Evolutionary conservation across 2,113 vertebrate genomes (phyloP), one percentile per base, ranked within the genome.

Genomic region (Crotophaga sulcirostris): DNA sequence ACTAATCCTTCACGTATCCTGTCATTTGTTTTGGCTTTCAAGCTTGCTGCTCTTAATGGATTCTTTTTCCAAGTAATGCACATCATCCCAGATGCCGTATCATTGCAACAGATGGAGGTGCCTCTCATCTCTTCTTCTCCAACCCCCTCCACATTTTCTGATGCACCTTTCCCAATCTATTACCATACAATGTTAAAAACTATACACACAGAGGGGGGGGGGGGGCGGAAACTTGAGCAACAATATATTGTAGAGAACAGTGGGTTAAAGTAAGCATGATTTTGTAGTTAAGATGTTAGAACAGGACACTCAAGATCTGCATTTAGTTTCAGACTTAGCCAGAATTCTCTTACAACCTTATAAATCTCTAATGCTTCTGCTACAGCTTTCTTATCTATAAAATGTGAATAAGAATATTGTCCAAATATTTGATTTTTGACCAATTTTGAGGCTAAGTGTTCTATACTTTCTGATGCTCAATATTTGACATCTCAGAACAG

Each of bases 11-110:
- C 77, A 90, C 55, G 47, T 84, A 94, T 90, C 83, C 94, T 96
- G 92, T 74, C 69, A 85, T 93, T 96, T 95, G 60, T 80, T 95
- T 79, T 78, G 88, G 66, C 73, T 96, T 93, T 95, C 83, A 93
- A 58, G 83, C 73, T 90, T 78, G 58, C 66, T 90, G 47, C 42
- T 89, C 67, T 80, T 92, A 94, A 93, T 92, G 86, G 90, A 62
- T 58, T 87, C 47, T 92, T 94, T 92, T 79, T 74, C 60, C 76
- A 87, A 92, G 67, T 56, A 80, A 81, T 36, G 40, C 72, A 81
- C 44, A 67, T 69, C 19, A 11, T 31, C 10, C 4, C 66, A 68
- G 68, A 72, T 68, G 60, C 73, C 70, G 33, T 55, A 69, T 84
- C 86, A 82, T 2, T 68, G 54, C 52, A 88, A 52, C 62, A 87